phyloP scores from a whole-genome alignment of 2,797 vertebrate genomes.

The Peromyscus nudipes region DNA sequence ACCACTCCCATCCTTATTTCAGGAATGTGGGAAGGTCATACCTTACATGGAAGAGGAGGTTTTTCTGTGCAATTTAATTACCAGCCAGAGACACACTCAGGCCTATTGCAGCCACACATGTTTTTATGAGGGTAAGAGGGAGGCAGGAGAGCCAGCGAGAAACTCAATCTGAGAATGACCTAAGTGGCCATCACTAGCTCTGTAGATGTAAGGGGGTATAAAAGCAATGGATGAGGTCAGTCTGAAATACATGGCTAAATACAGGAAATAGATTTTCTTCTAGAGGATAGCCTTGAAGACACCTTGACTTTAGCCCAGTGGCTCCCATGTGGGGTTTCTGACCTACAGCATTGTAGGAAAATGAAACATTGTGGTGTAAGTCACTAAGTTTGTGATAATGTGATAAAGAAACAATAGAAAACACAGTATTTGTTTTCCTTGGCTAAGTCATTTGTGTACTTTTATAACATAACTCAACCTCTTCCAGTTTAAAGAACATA shows the following conservation, averaged over 20 bases:
- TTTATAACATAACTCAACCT: not conserved
- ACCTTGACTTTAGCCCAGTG: not conserved
- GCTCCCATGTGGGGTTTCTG: not conserved
- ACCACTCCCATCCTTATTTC: not conserved
- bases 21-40: not conserved
- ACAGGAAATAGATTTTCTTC: not conserved
- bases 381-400: not conserved
- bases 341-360: not conserved
- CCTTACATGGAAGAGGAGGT: not conserved
- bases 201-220: not conserved
- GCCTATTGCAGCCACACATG: not conserved
- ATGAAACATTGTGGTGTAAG: not conserved
- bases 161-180: not conserved
- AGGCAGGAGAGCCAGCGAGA: not conserved
- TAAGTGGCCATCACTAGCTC: too few species aligned
- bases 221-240: not conserved
- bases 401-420: not conserved
- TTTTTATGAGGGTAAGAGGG: not conserved
- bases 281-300: not conserved
- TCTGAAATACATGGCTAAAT: not conserved
- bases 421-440: not conserved
- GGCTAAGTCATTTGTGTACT: not conserved
- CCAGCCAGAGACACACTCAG: not conserved
- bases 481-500: conserved; percentile 11
- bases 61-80: not conserved